phyloP scores from a whole-genome alignment of 2,888 invertebrate genomes.

The Trissolcus brochymenae region DNA sequence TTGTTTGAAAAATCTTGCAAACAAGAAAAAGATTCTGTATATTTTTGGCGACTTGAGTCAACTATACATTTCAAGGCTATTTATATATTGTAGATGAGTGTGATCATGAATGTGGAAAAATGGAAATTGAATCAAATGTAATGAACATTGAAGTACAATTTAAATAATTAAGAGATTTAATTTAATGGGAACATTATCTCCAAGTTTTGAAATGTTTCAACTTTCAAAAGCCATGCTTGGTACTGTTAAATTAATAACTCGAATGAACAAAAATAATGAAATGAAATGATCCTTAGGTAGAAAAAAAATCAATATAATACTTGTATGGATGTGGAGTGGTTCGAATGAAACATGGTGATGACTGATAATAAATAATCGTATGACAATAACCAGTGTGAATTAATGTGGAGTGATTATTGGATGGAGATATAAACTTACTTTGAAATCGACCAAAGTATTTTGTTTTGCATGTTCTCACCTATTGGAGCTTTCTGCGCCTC shows the following conservation, averaged over 20 bases:
- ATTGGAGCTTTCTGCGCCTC: conserved; percentile 11
- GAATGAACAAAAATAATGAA: background rate
- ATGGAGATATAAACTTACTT: conserved; percentile 11
- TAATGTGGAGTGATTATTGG: conserved; percentile 8
- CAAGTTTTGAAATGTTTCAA: background rate
- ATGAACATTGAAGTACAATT: too few species aligned
- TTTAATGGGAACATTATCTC: too few species aligned
- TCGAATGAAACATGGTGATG: conserved; percentile 1
- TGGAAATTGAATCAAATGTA: too few species aligned
- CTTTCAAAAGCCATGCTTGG: background rate
- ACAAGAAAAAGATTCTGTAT: background rate
- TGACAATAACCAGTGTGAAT: conserved; percentile 22
- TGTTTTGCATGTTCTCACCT: conserved; percentile 21
- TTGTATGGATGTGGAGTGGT: background rate
- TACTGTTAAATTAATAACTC: background rate
- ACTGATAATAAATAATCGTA: conserved; percentile 6
- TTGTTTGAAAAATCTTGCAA: background rate
- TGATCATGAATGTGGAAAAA: too few species aligned
- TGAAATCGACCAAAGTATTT: conserved; percentile 13
- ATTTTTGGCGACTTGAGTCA: too few species aligned
- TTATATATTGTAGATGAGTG: too few species aligned
- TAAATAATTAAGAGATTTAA: too few species aligned
- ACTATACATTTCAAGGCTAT: too few species aligned
- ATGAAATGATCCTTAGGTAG: background rate
- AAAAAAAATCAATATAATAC: background rate